These are phyloP conservation scores for Acronicta alni DNA, from an alignment of 2,888 invertebrate genomes.

Conservation along the genomic window DNA sequence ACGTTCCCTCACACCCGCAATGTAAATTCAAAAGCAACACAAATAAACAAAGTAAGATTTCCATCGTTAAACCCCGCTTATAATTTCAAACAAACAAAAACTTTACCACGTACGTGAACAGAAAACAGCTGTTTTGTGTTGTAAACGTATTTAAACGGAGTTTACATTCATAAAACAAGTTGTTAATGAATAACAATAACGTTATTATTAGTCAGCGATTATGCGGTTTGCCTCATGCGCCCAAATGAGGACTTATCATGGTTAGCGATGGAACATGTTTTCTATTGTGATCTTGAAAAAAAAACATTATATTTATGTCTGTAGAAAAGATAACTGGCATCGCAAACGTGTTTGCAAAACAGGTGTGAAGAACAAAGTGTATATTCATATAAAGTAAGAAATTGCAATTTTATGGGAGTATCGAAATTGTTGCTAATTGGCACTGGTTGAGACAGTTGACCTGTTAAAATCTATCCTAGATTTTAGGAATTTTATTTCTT, in stretches of 20 bases:
- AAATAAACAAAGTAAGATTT: slow-evolving; percentile 15
- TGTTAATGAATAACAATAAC: slow-evolving; percentile 46
- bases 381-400: slow-evolving; percentile 16
- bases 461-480: neutral
- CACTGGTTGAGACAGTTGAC: slow-evolving; percentile 25
- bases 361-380: slow-evolving; percentile 22
- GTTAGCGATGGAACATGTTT: slow-evolving; percentile 32
- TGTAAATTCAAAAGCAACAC: slow-evolving; percentile 7
- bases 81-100: slow-evolving; percentile 34
- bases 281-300: slow-evolving; percentile 36
- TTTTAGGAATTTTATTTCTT: too few species aligned
- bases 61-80: slow-evolving; percentile 23
- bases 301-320: slow-evolving; percentile 52
- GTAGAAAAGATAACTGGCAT: slow-evolving; percentile 39
- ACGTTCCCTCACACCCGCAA: neutral
- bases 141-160: slow-evolving; percentile 22
- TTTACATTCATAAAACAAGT: slow-evolving; percentile 42
- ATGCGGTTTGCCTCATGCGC: slow-evolving; percentile 32
- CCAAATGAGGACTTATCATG: slow-evolving; percentile 38
- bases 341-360: slow-evolving; percentile 40
- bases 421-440: slow-evolving; percentile 19
- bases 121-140: slow-evolving; percentile 33
- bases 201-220: slow-evolving; percentile 46
- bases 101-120: slow-evolving; percentile 19
- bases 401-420: slow-evolving; percentile 45